Conservation (phyloP, 2,888 invertebrate species). For the Apodemia zela region DNA sequence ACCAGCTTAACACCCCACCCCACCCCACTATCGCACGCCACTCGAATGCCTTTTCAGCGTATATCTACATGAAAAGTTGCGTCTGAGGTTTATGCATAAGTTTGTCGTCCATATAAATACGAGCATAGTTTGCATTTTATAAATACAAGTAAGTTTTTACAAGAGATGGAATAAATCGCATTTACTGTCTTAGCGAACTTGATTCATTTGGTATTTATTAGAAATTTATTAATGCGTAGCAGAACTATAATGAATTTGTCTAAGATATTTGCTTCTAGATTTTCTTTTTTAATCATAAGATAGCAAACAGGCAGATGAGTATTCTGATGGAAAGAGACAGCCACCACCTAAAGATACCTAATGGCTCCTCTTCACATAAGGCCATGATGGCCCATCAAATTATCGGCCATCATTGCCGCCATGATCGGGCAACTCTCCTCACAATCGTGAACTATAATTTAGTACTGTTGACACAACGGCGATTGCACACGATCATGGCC, state of each 20-base stretch:
- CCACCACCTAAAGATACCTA: too few species aligned
- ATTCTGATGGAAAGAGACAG: too few species aligned
- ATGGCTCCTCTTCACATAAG: too few species aligned
- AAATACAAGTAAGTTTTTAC: background rate
- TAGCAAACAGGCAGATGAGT: too few species aligned
- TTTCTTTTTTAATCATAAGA: too few species aligned
- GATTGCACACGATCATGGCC: too few species aligned
- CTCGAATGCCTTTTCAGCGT: conserved; percentile 64
- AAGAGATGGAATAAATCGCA: background rate
- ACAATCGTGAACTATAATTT: too few species aligned
- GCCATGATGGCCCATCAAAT: too few species aligned
- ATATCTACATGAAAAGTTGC: conserved; percentile 64
- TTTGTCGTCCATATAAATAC: conserved; percentile 37
- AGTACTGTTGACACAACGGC: too few species aligned
- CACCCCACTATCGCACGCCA: conserved; percentile 43
- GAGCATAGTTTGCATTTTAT: conserved; percentile 19
- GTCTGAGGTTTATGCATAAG: conserved; percentile 58
- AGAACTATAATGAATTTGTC: background rate
- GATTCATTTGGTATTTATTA: background rate
- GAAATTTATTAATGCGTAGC: background rate
- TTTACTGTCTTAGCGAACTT: background rate
- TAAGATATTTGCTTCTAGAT: too few species aligned
- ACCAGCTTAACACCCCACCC: conserved; percentile 60
- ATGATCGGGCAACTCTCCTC: too few species aligned
- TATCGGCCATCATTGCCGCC: too few species aligned